A percentile compares a stretch with the other conserved stretches of the same genome.
phyloP scores from a whole-genome alignment of 2,113 vertebrate genomes.

The Oenanthe oenanthe region DNA sequence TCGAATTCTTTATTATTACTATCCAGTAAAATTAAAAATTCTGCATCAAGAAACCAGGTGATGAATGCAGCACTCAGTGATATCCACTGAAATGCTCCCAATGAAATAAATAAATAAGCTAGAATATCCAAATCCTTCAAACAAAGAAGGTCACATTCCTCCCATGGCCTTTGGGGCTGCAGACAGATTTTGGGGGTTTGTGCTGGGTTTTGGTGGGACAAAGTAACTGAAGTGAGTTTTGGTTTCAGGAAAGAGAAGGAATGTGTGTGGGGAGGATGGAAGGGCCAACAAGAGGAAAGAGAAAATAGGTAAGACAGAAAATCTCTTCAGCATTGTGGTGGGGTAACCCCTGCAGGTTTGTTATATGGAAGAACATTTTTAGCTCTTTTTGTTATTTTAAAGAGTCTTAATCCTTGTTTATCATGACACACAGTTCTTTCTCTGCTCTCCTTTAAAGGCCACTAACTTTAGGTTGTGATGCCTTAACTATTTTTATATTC shows the following conservation, averaged over 20 bases:
- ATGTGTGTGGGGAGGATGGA: not conserved
- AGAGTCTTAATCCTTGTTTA: not conserved
- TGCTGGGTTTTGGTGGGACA: not conserved
- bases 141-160: not conserved
- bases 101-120: not conserved
- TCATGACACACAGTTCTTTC: not conserved
- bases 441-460: fast-evolving
- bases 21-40: not conserved
- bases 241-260: not conserved
- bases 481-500: not conserved
- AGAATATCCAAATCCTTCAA: not conserved
- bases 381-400: not conserved
- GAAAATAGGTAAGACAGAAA: not conserved
- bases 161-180: not conserved
- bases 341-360: not conserved
- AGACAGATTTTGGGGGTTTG: not conserved
- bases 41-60: not conserved
- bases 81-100: fast-evolving
- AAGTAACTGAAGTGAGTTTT: not conserved
- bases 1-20: conserved; percentile 8
- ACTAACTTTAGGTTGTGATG: not conserved
- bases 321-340: not conserved
- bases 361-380: fast-evolving
- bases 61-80: not conserved
- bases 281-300: not conserved